Evolutionary conservation across 2,888 invertebrate genomes (phyloP).

Genomic region (Ophraella communa): DNA sequence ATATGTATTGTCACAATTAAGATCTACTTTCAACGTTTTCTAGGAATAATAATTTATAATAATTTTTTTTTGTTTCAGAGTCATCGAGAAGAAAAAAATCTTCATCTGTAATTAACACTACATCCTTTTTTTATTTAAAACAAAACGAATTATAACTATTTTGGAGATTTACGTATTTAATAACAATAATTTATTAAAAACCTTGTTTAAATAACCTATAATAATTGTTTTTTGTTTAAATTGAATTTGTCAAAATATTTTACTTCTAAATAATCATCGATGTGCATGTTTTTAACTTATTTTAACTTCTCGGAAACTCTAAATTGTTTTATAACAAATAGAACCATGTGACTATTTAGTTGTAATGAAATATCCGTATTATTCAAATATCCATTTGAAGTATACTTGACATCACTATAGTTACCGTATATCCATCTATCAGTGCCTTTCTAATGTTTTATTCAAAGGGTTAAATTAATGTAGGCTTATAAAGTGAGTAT

Average conservation of each 20-base stretch:
- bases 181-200: background rate
- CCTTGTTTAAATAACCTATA: background rate
- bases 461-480: background rate
- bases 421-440: background rate
- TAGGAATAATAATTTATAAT: no score
- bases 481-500: background rate
- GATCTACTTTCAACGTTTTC: no score
- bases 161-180: background rate
- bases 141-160: background rate
- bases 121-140: background rate
- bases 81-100: constrained; percentile 1
- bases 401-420: background rate
- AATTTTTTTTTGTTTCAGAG: constrained; percentile 11
- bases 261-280: no score
- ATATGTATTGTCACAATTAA: no score
- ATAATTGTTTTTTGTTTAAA: background rate
- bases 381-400: background rate
- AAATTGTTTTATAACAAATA: background rate
- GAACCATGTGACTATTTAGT: background rate
- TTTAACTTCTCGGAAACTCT: background rate
- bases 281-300: no score
- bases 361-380: background rate
- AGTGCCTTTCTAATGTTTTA: background rate
- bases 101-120: background rate
- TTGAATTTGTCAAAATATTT: no score